A percentile compares a stretch with the other conserved stretches of the same genome.
Evolutionary conservation across 2,888 invertebrate genomes (phyloP).

Genomic region (Vanessa cardui): DNA sequence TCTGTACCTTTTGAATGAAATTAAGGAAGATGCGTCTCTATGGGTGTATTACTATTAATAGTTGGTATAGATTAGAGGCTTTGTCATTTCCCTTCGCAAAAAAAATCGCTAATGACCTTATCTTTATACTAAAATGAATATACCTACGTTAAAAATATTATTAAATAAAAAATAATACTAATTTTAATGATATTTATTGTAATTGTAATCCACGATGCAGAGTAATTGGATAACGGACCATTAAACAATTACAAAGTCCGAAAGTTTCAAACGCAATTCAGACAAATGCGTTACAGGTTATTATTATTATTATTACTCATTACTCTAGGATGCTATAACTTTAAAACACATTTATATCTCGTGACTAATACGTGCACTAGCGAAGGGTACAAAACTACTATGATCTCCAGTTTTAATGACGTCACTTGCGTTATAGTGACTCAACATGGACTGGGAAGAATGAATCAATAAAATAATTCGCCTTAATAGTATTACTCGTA

Average conservation of each 20-base stretch:
- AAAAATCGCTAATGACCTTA: too few species aligned
- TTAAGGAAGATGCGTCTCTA: too few species aligned
- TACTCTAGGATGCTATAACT: not conserved
- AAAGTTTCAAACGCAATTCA: not conserved
- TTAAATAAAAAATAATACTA: too few species aligned
- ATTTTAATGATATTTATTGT: too few species aligned
- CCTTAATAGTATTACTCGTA: not conserved
- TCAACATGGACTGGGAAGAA: slow-evolving; percentile 29
- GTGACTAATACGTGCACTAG: slow-evolving; percentile 24
- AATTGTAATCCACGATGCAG: too few species aligned
- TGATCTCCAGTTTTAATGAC: slow-evolving; percentile 31
- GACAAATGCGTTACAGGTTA: not conserved
- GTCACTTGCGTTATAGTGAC: slow-evolving; percentile 30
- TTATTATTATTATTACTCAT: too few species aligned
- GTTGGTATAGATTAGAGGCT: too few species aligned
- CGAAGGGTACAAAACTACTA: slow-evolving; percentile 21
- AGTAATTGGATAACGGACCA: not conserved
- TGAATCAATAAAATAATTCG: slow-evolving; percentile 32
- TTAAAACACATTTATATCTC: slow-evolving; percentile 16
- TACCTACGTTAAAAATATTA: too few species aligned
- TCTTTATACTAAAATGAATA: too few species aligned
- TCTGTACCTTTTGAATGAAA: too few species aligned
- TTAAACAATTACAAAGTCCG: not conserved
- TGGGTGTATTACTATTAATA: too few species aligned
- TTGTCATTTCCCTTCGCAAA: too few species aligned